Percentiles rank a stretch among this genome's conserved stretches.
Evolutionary conservation across 2,113 vertebrate species (phyloP).

Genomic region (Macheiramphus alcinus): DNA sequence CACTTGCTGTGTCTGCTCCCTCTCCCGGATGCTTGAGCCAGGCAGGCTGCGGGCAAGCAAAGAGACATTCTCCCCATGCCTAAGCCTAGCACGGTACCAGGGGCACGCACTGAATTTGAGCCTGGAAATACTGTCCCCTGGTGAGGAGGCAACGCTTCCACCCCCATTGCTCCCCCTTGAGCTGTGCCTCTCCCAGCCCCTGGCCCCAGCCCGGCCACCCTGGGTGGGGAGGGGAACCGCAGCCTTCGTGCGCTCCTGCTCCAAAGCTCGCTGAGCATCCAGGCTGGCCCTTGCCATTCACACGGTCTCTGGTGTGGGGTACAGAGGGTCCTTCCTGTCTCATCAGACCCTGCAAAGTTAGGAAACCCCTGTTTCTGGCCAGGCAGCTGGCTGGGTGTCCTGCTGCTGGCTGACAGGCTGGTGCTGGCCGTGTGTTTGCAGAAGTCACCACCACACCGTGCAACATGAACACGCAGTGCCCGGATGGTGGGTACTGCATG

Average conservation of each 20-base stretch:
- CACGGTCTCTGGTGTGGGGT: too few species aligned
- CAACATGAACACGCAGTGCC: constrained; percentile 88
- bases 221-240: fast-evolving
- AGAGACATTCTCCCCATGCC: fast-evolving
- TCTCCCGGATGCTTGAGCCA: not conserved
- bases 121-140: not conserved
- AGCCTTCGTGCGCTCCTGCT: fast-evolving
- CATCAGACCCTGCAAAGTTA: not conserved
- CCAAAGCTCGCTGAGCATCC: not conserved
- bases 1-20: fast-evolving
- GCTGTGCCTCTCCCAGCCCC: not conserved
- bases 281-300: not conserved
- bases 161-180: not conserved
- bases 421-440: constrained; percentile 17
- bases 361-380: not conserved
- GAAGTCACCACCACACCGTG: constrained; percentile 92
- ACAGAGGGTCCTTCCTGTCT: not conserved
- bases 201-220: not conserved
- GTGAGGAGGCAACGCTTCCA: not conserved
- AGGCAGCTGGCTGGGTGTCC: not conserved
- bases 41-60: not conserved
- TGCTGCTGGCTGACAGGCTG: not conserved
- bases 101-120: not conserved
- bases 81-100: not conserved
- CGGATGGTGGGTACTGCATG: constrained; percentile 90